Evolutionary conservation across 1,140 invertebrate genomes (phyloP).

Genomic region (Nymphalis io): DNA sequence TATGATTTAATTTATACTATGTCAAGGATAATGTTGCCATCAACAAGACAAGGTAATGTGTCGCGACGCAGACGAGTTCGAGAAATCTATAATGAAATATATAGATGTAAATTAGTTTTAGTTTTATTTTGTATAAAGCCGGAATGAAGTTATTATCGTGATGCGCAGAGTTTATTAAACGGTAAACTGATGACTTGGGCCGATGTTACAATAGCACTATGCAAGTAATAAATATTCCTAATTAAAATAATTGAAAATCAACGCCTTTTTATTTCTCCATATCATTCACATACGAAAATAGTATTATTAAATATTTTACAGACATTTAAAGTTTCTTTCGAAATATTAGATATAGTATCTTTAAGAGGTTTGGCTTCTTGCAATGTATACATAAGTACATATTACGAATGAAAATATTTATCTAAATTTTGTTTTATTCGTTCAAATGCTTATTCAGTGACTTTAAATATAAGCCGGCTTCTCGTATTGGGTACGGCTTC

Average conservation of each 20-base stretch:
- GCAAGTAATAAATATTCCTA: slow-evolving; percentile 43
- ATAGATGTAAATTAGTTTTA: slow-evolving; percentile 40
- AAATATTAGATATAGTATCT: too few species aligned
- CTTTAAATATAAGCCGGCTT: slow-evolving; percentile 35
- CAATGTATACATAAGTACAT: too few species aligned
- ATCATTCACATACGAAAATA: too few species aligned
- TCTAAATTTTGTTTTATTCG: too few species aligned
- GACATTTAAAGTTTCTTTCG: too few species aligned
- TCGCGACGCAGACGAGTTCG: slow-evolving; percentile 23
- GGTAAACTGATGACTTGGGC: slow-evolving; percentile 30
- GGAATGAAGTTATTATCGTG: slow-evolving; percentile 20
- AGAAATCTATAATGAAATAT: slow-evolving; percentile 32
- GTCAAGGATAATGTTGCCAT: slow-evolving; percentile 33
- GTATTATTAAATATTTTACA: too few species aligned
- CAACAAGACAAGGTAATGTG: slow-evolving; percentile 24
- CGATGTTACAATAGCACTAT: slow-evolving; percentile 43
- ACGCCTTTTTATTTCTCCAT: background rate
- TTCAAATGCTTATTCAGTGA: slow-evolving; percentile 31
- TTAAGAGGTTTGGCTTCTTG: too few species aligned
- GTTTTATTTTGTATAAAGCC: slow-evolving; percentile 36
- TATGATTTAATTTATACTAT: slow-evolving; percentile 16
- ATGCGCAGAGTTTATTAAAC: slow-evolving; percentile 23
- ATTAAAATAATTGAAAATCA: slow-evolving; percentile 32
- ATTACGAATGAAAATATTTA: too few species aligned
- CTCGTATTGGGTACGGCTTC: slow-evolving; percentile 54